Percentiles rank a stretch among this genome's conserved stretches.
Conservation (phyloP, 2,888 invertebrate species). For the Microchrysa polita region DNA sequence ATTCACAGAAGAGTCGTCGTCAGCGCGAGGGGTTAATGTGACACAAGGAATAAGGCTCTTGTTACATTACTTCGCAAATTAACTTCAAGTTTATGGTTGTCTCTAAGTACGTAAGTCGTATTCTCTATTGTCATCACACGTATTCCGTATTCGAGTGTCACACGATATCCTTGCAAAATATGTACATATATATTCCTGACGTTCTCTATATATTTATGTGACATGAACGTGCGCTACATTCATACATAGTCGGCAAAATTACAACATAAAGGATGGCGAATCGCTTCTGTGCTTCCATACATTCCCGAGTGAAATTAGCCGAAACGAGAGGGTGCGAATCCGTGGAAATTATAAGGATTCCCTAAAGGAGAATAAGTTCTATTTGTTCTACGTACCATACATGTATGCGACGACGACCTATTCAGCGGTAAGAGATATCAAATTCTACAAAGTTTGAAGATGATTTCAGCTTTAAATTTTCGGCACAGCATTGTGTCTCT, state of each 20-base stretch:
- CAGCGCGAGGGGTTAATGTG: conserved; percentile 22
- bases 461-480: too few relatives aligned
- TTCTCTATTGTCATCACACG: neutral
- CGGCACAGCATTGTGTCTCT: too few relatives aligned
- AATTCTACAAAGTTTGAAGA: too few relatives aligned
- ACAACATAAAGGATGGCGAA: conserved; percentile 46
- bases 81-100: conserved; percentile 43
- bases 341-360: conserved; percentile 22
- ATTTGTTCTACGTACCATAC: neutral
- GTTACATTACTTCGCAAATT: conserved; percentile 49
- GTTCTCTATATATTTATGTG: too few relatives aligned
- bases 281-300: conserved; percentile 21
- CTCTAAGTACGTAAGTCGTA: neutral
- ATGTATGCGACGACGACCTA: neutral
- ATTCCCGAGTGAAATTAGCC: conserved; percentile 49
- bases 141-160: neutral
- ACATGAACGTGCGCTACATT: neutral
- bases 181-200: neutral
- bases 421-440: too few relatives aligned
- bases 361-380: neutral
- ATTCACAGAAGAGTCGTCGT: too few relatives aligned
- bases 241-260: conserved; percentile 15
- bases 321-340: conserved; percentile 19
- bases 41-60: conserved; percentile 47
- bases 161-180: neutral